These are phyloP conservation scores for Heteractis magnifica DNA, from an alignment of 92 coral and sea anemone genomes.

Conservation along the genomic window DNA sequence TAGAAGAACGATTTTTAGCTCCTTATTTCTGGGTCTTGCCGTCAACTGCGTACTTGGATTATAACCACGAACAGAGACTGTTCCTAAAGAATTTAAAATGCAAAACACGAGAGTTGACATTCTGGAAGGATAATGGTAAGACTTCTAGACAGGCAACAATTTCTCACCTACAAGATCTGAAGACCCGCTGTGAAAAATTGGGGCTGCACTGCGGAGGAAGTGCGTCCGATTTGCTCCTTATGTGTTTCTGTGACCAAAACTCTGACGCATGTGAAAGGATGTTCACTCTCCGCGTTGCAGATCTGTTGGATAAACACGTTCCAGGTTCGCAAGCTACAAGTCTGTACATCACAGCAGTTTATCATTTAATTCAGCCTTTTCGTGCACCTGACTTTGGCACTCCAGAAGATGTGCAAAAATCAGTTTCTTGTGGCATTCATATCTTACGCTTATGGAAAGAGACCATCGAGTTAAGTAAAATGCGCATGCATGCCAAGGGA, in stretches of 20 bases:
- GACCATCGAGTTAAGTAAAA: slow-evolving; percentile 33
- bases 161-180: slow-evolving; percentile 43
- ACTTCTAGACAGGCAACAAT: slow-evolving; percentile 37
- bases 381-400: slow-evolving; percentile 39
- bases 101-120: slow-evolving; percentile 34
- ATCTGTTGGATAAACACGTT: slow-evolving; percentile 34
- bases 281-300: slow-evolving; percentile 33
- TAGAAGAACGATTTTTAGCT: not conserved
- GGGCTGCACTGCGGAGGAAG: slow-evolving; percentile 51
- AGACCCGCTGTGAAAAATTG: slow-evolving; percentile 23
- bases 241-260: slow-evolving; percentile 53
- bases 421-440: slow-evolving; percentile 43
- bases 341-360: slow-evolving; percentile 33
- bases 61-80: slow-evolving; percentile 41
- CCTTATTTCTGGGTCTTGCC: too few relatives aligned
- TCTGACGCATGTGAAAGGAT: slow-evolving; percentile 52
- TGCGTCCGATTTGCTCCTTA: slow-evolving; percentile 41
- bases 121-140: slow-evolving; percentile 36
- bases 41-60: slow-evolving; percentile 33
- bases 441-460: slow-evolving; percentile 45
- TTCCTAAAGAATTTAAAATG: slow-evolving; percentile 30
- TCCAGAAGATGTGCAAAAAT: slow-evolving; percentile 4
- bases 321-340: slow-evolving; percentile 50
- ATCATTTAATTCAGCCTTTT: slow-evolving; percentile 32
- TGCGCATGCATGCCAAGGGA: slow-evolving; percentile 34